Percentiles rank a stretch among this genome's conserved stretches.
phyloP scores from a whole-genome alignment of 2,797 vertebrate genomes.

The Oceanodroma leucorhoa region DNA sequence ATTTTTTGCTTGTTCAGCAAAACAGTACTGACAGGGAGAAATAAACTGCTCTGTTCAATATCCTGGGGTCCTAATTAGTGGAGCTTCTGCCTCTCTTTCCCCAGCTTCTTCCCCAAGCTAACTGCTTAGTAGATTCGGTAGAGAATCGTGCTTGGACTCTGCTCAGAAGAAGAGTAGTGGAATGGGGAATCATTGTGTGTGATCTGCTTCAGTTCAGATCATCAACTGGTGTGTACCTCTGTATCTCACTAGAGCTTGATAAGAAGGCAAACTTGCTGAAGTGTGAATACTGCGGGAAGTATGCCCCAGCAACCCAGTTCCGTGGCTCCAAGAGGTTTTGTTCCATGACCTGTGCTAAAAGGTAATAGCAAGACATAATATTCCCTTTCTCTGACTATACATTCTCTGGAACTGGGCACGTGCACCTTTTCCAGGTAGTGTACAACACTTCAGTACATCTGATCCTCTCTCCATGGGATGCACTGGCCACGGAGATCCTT shows the following conservation, averaged over 20 bases:
- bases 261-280: slow-evolving; percentile 83
- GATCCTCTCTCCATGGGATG: background rate
- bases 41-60: background rate
- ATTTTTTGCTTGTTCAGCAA: background rate
- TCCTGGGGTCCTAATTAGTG: background rate
- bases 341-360: slow-evolving; percentile 95
- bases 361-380: slow-evolving; percentile 72
- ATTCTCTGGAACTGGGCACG: background rate
- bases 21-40: background rate
- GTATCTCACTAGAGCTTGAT: slow-evolving; percentile 68
- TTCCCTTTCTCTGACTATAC: background rate
- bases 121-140: background rate
- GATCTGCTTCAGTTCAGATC: background rate
- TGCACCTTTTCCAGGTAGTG: background rate
- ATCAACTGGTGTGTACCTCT: background rate
- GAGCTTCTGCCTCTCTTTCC: background rate
- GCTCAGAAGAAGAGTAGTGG: background rate
- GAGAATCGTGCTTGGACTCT: background rate
- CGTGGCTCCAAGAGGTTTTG: slow-evolving; percentile 96
- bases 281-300: slow-evolving; percentile 93
- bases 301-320: slow-evolving; percentile 92
- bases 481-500: background rate
- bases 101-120: background rate
- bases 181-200: background rate
- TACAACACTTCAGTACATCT: background rate